phyloP scores from a whole-genome alignment of 2,113 vertebrate genomes.

The Apodemus sylvaticus region DNA sequence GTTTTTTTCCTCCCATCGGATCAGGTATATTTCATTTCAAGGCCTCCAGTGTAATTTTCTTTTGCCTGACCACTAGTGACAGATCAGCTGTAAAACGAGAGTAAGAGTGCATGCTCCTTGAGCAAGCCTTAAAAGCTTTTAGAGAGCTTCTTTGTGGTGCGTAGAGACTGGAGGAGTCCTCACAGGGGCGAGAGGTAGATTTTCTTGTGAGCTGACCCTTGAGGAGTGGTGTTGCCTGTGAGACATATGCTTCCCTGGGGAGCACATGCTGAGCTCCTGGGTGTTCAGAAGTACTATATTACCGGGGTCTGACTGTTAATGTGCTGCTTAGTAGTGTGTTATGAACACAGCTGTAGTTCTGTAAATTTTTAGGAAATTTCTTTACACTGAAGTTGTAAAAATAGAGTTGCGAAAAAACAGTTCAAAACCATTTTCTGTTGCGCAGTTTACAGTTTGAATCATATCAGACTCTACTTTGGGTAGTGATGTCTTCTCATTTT shows the following conservation, averaged over 20 bases:
- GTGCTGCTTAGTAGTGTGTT: neutral
- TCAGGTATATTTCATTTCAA: constrained; percentile 12
- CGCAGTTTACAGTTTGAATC: constrained; percentile 23
- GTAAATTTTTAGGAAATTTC: constrained; percentile 12
- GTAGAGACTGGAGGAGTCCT: constrained; percentile 29
- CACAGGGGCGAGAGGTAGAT: neutral
- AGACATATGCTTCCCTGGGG: neutral
- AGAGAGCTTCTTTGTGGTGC: neutral
- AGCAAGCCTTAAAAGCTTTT: constrained; percentile 5
- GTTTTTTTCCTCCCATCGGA: neutral
- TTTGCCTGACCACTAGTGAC: neutral
- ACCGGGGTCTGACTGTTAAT: constrained; percentile 36
- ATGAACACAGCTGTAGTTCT: neutral
- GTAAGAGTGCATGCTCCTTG: neutral
- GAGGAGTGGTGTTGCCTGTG: constrained; percentile 27
- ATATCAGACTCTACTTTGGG: neutral
- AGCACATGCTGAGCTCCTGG: neutral
- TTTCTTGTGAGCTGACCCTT: constrained; percentile 52
- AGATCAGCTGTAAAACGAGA: constrained; percentile 27
- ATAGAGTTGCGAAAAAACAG: neutral
- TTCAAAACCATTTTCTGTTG: neutral
- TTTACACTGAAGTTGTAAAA: constrained; percentile 12
- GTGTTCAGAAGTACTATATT: neutral
- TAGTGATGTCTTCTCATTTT: neutral
- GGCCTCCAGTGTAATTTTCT: neutral